Evolutionary conservation across 2,113 vertebrate genomes (phyloP).

Genomic region (Sinocyclocheilus maitianheensis): DNA sequence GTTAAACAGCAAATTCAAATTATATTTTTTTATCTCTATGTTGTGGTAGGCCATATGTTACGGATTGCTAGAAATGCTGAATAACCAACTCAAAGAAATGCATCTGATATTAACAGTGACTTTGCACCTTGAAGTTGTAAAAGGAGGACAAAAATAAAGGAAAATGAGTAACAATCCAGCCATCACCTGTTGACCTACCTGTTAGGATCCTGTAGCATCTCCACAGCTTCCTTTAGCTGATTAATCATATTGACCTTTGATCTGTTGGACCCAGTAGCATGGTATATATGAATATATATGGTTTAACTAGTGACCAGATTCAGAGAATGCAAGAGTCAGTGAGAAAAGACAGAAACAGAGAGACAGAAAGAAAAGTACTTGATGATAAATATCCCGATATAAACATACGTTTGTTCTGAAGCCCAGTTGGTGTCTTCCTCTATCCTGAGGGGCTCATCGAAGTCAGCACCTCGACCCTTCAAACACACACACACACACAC

Average conservation of each 20-base stretch:
- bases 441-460: conserved; percentile 90
- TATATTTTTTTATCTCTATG: not conserved
- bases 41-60: not conserved
- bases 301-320: not conserved
- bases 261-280: conserved; percentile 63
- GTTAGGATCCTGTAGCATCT: conserved; percentile 84
- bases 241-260: conserved; percentile 83
- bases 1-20: not conserved
- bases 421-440: conserved; percentile 88
- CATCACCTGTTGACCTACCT: conserved; percentile 70
- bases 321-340: not conserved
- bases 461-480: conserved; percentile 82
- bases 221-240: conserved; percentile 86
- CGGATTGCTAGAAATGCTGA: not conserved
- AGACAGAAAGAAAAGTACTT: not conserved
- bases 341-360: not conserved
- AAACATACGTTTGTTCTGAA: conserved; percentile 67
- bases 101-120: not conserved
- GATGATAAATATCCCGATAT: not conserved
- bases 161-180: not conserved
- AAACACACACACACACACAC: conserved; percentile 38
- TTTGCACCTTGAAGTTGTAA: not conserved
- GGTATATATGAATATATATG: not conserved
- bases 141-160: not conserved
- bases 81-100: not conserved